Percentiles rank a stretch among this genome's conserved stretches.
These are phyloP conservation scores for Brienomyrus brachyistius DNA, from an alignment of 2,113 vertebrate species.

Conservation along the genomic window DNA sequence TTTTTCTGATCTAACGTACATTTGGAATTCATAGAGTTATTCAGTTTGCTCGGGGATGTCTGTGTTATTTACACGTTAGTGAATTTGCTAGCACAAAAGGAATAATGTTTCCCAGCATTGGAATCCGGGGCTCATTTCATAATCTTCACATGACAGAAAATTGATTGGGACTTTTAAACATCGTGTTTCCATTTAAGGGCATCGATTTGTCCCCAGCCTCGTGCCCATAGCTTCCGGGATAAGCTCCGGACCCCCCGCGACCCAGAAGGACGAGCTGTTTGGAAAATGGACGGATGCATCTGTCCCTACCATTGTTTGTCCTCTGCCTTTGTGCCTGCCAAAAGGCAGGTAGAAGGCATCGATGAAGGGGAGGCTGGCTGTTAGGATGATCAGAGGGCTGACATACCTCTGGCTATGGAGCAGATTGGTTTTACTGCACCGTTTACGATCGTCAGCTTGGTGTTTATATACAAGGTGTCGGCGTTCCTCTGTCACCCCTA, in stretches of 20 bases:
- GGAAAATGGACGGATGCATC: not conserved
- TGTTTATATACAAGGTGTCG: not conserved
- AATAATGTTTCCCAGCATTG: not conserved
- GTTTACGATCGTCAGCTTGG: not conserved
- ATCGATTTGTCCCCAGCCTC: not conserved
- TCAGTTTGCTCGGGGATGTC: not conserved
- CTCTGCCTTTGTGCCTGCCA: not conserved
- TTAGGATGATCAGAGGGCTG: not conserved
- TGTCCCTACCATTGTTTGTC: too few relatives aligned
- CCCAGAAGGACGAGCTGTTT: too few relatives aligned
- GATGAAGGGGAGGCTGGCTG: not conserved
- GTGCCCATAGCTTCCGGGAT: too few relatives aligned
- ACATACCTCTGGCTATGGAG: not conserved
- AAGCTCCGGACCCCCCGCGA: too few relatives aligned
- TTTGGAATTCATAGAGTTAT: not conserved
- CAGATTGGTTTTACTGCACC: not conserved
- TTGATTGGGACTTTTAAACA: not conserved
- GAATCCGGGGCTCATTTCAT: not conserved
- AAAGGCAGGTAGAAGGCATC: not conserved
- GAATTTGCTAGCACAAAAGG: not conserved
- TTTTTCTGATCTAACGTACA: not conserved
- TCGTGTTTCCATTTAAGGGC: not conserved
- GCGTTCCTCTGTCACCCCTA: not conserved
- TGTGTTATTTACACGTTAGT: not conserved
- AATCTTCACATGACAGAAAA: not conserved